Evolutionary conservation across 1,140 invertebrate genomes (phyloP).

Genomic region (Babylonia areolata): DNA sequence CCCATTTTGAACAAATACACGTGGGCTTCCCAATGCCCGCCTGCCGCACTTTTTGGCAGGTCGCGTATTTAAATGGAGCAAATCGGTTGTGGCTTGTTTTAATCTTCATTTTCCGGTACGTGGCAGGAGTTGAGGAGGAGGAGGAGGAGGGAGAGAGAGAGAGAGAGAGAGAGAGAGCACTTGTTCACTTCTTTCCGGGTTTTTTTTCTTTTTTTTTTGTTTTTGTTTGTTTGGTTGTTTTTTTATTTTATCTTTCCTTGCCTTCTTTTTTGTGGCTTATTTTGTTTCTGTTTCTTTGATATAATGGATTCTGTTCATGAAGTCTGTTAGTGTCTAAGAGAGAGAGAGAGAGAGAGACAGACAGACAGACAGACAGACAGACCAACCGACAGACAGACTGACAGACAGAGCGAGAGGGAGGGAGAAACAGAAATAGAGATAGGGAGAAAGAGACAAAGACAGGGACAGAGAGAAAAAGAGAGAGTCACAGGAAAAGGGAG

Average conservation of each 20-base stretch:
- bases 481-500: too few relatives aligned
- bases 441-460: not conserved
- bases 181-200: not conserved
- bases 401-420: too few relatives aligned
- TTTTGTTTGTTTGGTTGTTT: too few relatives aligned
- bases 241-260: too few relatives aligned
- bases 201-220: too few relatives aligned
- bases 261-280: too few relatives aligned
- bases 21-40: not conserved
- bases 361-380: not conserved
- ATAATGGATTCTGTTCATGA: too few relatives aligned
- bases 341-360: too few relatives aligned
- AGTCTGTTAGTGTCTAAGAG: too few relatives aligned
- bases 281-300: too few relatives aligned
- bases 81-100: constrained; percentile 24
- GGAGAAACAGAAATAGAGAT: not conserved
- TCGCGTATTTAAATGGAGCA: constrained; percentile 26
- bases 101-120: constrained; percentile 28
- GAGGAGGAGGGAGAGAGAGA: not conserved
- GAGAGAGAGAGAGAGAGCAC: not conserved
- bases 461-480: too few relatives aligned
- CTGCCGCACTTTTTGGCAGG: not conserved
- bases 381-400: not conserved
- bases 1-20: constrained; percentile 24
- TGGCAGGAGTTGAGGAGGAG: not conserved